phyloP scores from a whole-genome alignment of 1,140 invertebrate species.

The Eumaeus atala region DNA sequence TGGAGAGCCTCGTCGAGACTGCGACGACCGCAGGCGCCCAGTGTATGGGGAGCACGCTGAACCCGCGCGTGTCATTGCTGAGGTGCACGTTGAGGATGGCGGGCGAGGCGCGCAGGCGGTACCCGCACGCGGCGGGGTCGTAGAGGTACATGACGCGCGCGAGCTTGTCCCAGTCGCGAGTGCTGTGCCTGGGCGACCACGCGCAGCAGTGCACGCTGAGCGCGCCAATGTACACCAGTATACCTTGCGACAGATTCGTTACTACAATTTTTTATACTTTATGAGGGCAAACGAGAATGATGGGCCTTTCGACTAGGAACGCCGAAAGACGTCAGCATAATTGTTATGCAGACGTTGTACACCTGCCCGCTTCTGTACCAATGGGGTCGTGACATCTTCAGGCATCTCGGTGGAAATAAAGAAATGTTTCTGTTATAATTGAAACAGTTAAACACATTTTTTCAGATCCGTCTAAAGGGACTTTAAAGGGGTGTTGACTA shows the following conservation, averaged over 20 bases:
- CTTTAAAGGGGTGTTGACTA: background rate
- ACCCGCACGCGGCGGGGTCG: constrained; percentile 44
- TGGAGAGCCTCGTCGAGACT: constrained; percentile 39
- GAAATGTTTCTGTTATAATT: too few species aligned
- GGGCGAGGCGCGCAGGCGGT: constrained; percentile 24
- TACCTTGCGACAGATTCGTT: constrained; percentile 29
- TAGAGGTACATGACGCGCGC: constrained; percentile 55
- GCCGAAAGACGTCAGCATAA: too few species aligned
- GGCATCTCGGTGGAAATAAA: too few species aligned
- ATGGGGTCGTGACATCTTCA: too few species aligned
- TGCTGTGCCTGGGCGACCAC: constrained; percentile 40
- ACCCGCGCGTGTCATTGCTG: constrained; percentile 34
- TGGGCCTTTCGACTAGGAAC: too few species aligned
- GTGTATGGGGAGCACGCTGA: constrained; percentile 37
- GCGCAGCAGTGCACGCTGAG: constrained; percentile 37
- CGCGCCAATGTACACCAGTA: constrained; percentile 35
- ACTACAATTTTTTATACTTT: too few species aligned
- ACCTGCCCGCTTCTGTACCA: too few species aligned
- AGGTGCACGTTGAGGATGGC: constrained; percentile 34
- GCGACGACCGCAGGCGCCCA: constrained; percentile 35
- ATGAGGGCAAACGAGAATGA: too few species aligned
- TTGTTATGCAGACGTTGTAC: too few species aligned
- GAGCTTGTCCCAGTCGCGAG: constrained; percentile 42
- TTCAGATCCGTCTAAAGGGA: background rate
- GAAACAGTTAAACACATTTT: background rate